These are phyloP conservation scores for Venustoraphidia nigricollis DNA, from an alignment of 2,888 invertebrate genomes.

Conservation along the genomic window DNA sequence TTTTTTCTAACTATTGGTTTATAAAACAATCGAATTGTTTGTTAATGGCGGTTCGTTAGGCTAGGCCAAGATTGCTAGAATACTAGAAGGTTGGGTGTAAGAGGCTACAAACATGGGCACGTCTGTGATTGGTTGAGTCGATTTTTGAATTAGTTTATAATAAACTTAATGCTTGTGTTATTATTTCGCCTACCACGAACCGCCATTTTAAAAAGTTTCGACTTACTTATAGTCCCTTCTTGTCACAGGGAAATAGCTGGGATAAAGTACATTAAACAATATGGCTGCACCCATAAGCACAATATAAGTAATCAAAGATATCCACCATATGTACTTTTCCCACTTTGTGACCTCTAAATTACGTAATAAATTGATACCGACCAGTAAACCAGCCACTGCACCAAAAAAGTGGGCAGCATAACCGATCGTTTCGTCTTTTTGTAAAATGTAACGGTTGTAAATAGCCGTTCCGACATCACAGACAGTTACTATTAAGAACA, in stretches of 20 bases:
- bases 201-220: no score
- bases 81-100: no score
- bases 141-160: no score
- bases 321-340: conserved; percentile 45
- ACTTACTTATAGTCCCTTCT: not conserved
- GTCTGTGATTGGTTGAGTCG: no score
- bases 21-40: no score
- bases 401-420: conserved; percentile 92
- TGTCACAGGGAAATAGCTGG: conserved; percentile 21
- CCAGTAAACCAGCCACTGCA: conserved; percentile 66
- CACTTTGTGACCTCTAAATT: conserved; percentile 43
- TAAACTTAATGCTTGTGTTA: no score
- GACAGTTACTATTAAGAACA: conserved; percentile 65
- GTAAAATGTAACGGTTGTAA: conserved; percentile 65
- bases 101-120: no score
- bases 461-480: conserved; percentile 83
- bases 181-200: no score
- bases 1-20: no score
- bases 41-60: no score
- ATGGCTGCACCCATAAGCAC: conserved; percentile 34
- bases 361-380: conserved; percentile 44
- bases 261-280: conserved; percentile 32
- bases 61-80: no score
- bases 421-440: conserved; percentile 62
- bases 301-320: conserved; percentile 31